phyloP scores from a whole-genome alignment of 2,113 vertebrate species.

The Embiotoca jacksoni region DNA sequence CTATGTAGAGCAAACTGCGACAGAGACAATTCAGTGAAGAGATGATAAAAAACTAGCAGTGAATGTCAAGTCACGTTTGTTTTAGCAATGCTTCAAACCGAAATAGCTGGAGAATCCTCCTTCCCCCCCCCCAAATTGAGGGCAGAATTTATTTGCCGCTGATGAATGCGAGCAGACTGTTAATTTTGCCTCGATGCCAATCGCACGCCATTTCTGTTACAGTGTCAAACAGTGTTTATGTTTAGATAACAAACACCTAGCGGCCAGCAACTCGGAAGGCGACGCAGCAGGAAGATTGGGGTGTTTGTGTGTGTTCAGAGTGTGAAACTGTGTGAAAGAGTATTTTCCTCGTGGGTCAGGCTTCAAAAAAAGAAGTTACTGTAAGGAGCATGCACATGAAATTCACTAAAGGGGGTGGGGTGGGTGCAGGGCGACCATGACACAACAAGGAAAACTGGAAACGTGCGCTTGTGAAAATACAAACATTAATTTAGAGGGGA shows the following conservation, averaged over 20 bases:
- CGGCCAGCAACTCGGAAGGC: conserved; percentile 16
- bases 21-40: background rate
- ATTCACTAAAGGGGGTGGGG: background rate
- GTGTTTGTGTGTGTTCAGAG: background rate
- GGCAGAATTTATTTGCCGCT: background rate
- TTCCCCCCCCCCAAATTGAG: background rate
- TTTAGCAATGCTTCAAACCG: background rate
- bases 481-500: conserved; percentile 10
- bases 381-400: background rate
- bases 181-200: conserved; percentile 21
- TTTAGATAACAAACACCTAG: conserved; percentile 29
- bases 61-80: background rate
- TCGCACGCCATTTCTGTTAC: background rate
- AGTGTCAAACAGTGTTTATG: background rate
- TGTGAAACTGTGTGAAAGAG: background rate
- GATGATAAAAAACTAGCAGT: background rate
- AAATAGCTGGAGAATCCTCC: background rate
- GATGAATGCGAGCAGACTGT: conserved; percentile 7
- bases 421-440: conserved; percentile 2
- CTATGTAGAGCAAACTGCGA: conserved; percentile 23
- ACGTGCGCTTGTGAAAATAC: background rate
- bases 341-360: background rate
- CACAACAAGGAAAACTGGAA: background rate
- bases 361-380: background rate
- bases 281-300: background rate